These are phyloP conservation scores for Rhysida immarginata DNA, from an alignment of 1,140 invertebrate species.

Conservation along the genomic window DNA sequence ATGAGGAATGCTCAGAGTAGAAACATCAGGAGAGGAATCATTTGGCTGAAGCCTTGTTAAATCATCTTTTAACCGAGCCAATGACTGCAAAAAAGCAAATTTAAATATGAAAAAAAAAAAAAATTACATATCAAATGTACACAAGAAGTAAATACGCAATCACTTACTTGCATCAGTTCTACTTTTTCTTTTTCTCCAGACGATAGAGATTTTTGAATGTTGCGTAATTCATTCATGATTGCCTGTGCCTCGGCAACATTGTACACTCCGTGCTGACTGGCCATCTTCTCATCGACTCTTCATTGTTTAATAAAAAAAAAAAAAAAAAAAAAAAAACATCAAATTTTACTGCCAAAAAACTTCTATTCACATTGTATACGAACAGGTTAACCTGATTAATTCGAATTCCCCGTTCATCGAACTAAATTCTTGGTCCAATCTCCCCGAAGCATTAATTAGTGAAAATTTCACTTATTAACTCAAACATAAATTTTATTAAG, in stretches of 20 bases:
- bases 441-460: no score
- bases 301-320: no score
- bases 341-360: no score
- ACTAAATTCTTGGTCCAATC: no score
- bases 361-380: no score
- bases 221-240: constrained; percentile 78
- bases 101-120: neutral
- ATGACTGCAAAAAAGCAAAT: constrained; percentile 34
- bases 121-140: neutral
- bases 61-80: constrained; percentile 85
- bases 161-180: constrained; percentile 63
- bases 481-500: no score
- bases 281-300: constrained; percentile 81
- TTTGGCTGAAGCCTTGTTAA: constrained; percentile 61
- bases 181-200: constrained; percentile 83
- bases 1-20: constrained; percentile 58
- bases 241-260: constrained; percentile 85
- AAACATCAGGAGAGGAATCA: constrained; percentile 63
- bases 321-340: no score
- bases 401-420: no score
- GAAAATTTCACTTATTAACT: no score
- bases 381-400: no score
- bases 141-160: neutral
- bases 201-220: constrained; percentile 78
- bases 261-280: constrained; percentile 66